Evolutionary conservation across 1,140 invertebrate genomes (phyloP).

Genomic region (Nylanderia fulva): DNA sequence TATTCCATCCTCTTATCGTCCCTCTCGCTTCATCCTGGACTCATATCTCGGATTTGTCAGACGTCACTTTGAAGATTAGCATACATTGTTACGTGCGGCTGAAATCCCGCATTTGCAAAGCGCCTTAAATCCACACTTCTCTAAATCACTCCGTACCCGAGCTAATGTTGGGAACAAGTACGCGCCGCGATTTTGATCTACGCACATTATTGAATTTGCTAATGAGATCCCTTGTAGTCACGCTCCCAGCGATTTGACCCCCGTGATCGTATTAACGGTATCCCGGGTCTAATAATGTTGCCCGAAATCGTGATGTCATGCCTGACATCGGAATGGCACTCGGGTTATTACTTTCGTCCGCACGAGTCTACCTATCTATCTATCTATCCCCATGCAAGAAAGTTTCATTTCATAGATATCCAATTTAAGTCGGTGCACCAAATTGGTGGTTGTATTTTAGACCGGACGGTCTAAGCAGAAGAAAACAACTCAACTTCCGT

Average conservation of each 20-base stretch:
- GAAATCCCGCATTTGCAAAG: conserved; percentile 19
- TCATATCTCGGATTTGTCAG: conserved; percentile 29
- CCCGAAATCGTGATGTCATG: conserved; percentile 57
- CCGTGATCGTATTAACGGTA: conserved; percentile 53
- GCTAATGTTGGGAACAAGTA: conserved; percentile 13
- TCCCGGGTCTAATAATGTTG: conserved; percentile 41
- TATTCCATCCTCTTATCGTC: conserved; percentile 64
- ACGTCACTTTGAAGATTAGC: conserved; percentile 22
- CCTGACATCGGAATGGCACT: conserved; percentile 17
- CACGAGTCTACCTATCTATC: conserved; percentile 14
- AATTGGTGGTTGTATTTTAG: conserved; percentile 42
- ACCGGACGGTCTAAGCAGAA: neutral
- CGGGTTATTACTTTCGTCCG: conserved; percentile 16
- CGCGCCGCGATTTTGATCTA: neutral
- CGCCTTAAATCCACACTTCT: conserved; percentile 2
- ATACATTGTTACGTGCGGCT: neutral
- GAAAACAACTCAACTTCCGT: conserved; percentile 53
- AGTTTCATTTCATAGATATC: conserved; percentile 55
- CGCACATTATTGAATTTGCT: conserved; percentile 44
- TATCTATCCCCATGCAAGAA: neutral
- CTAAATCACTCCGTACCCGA: neutral
- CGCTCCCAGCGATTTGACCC: conserved; percentile 31
- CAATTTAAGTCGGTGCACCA: conserved; percentile 46
- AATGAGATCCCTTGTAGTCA: conserved; percentile 42
- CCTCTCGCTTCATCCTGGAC: conserved; percentile 18